Evolutionary conservation across 2,113 vertebrate species (phyloP).

Genomic region (Nyctibius bracteatus): DNA sequence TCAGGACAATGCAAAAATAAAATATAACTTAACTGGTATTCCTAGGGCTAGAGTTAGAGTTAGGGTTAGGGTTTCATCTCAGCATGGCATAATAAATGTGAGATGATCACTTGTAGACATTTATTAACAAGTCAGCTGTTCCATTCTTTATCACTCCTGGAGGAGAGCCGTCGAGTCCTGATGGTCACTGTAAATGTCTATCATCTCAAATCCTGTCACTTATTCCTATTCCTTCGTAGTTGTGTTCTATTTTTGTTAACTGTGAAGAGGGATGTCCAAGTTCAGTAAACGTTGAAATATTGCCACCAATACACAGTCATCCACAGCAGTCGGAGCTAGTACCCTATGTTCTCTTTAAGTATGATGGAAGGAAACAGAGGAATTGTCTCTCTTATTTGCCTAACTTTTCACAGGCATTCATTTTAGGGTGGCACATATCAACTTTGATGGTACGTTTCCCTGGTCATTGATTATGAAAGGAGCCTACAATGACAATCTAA

Average conservation of each 20-base stretch:
- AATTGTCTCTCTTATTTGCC: background rate
- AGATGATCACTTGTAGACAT: conserved; percentile 6
- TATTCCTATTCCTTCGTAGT: background rate
- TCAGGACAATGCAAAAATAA: background rate
- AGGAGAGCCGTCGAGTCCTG: background rate
- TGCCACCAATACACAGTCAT: background rate
- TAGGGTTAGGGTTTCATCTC: conserved; percentile 1
- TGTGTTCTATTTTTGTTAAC: background rate
- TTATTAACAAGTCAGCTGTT: conserved; percentile 30
- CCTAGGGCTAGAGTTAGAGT: background rate
- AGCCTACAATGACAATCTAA: background rate
- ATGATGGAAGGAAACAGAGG: background rate
- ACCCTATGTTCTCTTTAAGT: background rate
- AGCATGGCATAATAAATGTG: background rate
- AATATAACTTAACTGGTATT: background rate
- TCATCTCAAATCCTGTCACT: background rate
- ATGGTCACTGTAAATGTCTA: background rate
- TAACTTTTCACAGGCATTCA: background rate
- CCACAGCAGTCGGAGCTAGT: background rate
- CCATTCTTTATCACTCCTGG: background rate
- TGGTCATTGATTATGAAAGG: background rate
- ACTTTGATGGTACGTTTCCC: background rate
- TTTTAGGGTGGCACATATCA: background rate
- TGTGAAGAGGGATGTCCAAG: background rate
- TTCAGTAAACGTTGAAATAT: background rate